Percentiles rank a stretch among this genome's conserved stretches.
Evolutionary conservation across 2,888 invertebrate genomes (phyloP).

Genomic region (Drosophila anomalipes): DNA sequence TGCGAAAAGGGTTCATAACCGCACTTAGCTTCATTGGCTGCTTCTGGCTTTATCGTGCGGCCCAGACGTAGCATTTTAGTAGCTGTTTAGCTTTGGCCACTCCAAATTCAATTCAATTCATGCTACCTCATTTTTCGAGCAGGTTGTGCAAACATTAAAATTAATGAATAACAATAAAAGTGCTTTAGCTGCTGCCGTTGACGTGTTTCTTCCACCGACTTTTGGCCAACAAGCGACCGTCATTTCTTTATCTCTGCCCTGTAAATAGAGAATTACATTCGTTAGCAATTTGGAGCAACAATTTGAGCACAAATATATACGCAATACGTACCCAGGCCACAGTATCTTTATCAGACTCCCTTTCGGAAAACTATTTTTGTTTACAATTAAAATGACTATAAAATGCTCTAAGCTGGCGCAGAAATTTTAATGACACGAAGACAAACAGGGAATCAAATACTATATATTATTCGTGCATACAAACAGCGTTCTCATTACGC

Average conservation of each 20-base stretch:
- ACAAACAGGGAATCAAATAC: constrained; percentile 12
- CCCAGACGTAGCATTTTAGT: constrained; percentile 66
- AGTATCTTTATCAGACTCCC: not conserved
- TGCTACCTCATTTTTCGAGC: constrained; percentile 33
- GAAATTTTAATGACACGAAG: constrained; percentile 60
- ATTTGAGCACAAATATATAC: not conserved
- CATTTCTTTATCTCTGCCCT: constrained; percentile 1
- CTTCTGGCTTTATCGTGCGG: constrained; percentile 67
- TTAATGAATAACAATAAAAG: constrained; percentile 84
- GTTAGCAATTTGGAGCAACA: not conserved
- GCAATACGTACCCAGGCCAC: not conserved
- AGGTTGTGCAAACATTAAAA: constrained; percentile 82
- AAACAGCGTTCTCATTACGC: constrained; percentile 49
- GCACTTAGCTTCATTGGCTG: constrained; percentile 80
- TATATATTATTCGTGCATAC: constrained; percentile 14
- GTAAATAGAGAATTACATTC: not conserved
- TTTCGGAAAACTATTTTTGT: constrained; percentile 42
- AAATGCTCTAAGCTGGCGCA: constrained; percentile 44
- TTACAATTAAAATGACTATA: constrained; percentile 34
- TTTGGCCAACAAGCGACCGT: constrained; percentile 13
- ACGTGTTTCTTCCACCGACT: constrained; percentile 22
- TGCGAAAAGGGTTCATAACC: constrained; percentile 80
- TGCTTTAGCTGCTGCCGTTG: constrained; percentile 32
- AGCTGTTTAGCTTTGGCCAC: constrained; percentile 55
- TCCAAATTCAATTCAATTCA: constrained; percentile 77